Evolutionary conservation across 2,113 vertebrate genomes (phyloP).

Genomic region (Nymphicus hollandicus): DNA sequence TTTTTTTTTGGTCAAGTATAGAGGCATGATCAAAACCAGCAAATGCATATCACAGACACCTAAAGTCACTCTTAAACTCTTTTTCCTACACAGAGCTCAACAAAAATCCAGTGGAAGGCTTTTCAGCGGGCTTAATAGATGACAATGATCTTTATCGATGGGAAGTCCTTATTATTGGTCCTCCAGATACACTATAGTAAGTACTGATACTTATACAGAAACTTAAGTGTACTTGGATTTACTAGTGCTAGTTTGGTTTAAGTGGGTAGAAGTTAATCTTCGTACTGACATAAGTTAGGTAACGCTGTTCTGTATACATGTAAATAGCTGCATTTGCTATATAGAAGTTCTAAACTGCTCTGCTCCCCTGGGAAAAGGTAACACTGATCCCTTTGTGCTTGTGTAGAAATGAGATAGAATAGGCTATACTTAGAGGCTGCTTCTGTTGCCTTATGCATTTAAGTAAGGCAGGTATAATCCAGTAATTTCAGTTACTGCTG

Average conservation of each 20-base stretch:
- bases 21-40: not conserved
- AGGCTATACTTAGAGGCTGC: not conserved
- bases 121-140: constrained; percentile 98
- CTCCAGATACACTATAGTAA: constrained; percentile 98
- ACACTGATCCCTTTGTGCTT: not conserved
- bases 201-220: constrained; percentile 67
- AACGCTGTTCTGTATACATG: not conserved
- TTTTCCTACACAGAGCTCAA: constrained; percentile 88
- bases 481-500: not conserved
- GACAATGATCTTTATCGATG: constrained; percentile 99
- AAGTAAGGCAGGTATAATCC: not conserved
- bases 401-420: not conserved
- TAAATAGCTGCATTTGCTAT: not conserved
- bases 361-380: not conserved
- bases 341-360: not conserved
- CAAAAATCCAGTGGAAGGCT: constrained; percentile 99
- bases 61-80: constrained; percentile 54
- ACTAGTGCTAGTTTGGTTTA: not conserved
- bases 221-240: not conserved
- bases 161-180: constrained; percentile 99
- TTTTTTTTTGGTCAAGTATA: not conserved
- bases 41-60: not conserved
- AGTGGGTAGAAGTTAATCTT: not conserved
- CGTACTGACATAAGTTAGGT: not conserved
- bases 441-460: not conserved